Evolutionary conservation across 1,140 invertebrate genomes (phyloP).

Genomic region (Platyscapa corneri): DNA sequence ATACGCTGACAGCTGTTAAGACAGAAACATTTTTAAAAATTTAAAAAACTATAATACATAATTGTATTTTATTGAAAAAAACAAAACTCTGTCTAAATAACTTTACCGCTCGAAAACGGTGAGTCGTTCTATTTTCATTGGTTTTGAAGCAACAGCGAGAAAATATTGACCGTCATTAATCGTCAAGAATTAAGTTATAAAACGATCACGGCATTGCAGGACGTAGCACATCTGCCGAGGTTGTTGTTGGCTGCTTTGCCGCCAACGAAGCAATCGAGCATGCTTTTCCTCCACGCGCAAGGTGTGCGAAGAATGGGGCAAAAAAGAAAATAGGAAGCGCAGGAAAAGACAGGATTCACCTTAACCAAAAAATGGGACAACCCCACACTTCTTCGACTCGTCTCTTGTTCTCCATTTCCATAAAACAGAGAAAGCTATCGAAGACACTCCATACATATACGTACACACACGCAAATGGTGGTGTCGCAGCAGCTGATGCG

Average conservation of each 20-base stretch:
- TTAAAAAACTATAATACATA: no score
- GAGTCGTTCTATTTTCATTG: neutral
- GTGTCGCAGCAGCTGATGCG: conserved; percentile 55
- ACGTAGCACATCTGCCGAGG: neutral
- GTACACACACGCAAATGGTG: neutral
- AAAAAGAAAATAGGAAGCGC: neutral
- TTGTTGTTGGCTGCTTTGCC: neutral
- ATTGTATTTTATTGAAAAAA: no score
- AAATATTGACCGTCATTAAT: neutral
- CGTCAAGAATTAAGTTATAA: neutral
- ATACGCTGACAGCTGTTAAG: no score
- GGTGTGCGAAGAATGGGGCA: neutral
- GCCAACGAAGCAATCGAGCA: conserved; percentile 7
- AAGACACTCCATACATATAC: neutral
- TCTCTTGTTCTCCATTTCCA: neutral
- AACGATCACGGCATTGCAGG: neutral
- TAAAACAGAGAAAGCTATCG: neutral
- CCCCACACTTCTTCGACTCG: no score
- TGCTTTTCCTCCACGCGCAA: neutral
- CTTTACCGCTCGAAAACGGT: neutral
- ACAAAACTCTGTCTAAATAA: no score
- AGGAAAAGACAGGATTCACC: no score
- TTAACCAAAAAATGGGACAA: no score
- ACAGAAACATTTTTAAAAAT: no score
- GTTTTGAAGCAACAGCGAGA: neutral